Percentiles rank a stretch among this genome's conserved stretches.
Evolutionary conservation across 2,888 invertebrate species (phyloP).

Genomic region (Caenorhabditis doughertyi): DNA sequence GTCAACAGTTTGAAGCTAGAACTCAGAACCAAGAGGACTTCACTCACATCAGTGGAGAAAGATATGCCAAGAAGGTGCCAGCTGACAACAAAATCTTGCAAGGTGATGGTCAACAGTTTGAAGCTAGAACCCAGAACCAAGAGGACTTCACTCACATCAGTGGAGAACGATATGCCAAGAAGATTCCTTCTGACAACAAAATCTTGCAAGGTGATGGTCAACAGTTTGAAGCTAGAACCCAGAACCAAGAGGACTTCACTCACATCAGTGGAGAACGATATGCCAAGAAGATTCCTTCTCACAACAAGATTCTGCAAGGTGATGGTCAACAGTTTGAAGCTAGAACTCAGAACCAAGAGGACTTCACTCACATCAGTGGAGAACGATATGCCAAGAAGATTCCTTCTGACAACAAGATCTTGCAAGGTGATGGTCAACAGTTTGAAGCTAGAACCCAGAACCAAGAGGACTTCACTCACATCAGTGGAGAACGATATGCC

Average conservation of each 20-base stretch:
- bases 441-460: constrained; percentile 20
- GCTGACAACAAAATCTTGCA: constrained; percentile 16
- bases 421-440: constrained; percentile 18
- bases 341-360: constrained; percentile 20
- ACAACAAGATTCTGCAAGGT: constrained; percentile 20
- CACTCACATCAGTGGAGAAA: constrained; percentile 13
- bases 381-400: constrained; percentile 21
- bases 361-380: constrained; percentile 12
- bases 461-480: constrained; percentile 21
- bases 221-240: constrained; percentile 3
- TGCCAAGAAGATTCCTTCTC: constrained; percentile 11
- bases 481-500: constrained; percentile 6
- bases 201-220: constrained; percentile 20
- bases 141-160: constrained; percentile 22
- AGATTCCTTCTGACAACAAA: constrained; percentile 19
- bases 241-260: constrained; percentile 28
- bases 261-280: constrained; percentile 16
- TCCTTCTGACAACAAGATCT: constrained; percentile 17
- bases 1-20: constrained; percentile 12
- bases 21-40: constrained; percentile 31
- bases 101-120: constrained; percentile 14
- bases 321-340: constrained; percentile 20
- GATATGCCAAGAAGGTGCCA: constrained; percentile 16
- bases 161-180: constrained; percentile 23
- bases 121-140: constrained; percentile 20